Percentiles rank a stretch among this genome's conserved stretches.
These are phyloP conservation scores for rabbit (Oryctolagus cuniculus) DNA, from an alignment of 2,113 vertebrate species.

Conservation along the genomic window DNA sequence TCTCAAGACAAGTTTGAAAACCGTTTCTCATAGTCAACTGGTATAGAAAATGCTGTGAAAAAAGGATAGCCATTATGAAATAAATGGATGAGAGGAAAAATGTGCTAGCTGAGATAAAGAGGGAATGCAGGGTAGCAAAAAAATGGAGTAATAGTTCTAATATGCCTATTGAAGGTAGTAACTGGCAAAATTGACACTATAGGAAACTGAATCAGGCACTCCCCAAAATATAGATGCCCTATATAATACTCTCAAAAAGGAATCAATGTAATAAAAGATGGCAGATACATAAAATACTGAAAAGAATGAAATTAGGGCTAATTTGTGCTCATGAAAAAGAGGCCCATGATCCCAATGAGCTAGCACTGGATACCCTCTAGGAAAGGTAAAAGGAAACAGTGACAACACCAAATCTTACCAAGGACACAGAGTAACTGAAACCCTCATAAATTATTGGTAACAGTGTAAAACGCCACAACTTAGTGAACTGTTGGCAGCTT, in stretches of 20 bases:
- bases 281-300: background rate
- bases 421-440: background rate
- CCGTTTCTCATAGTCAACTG: background rate
- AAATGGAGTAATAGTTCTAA: background rate
- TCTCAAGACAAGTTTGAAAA: slow-evolving; percentile 16
- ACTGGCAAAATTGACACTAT: background rate
- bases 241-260: background rate
- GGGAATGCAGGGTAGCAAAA: background rate
- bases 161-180: background rate
- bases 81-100: background rate
- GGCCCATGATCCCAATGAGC: background rate
- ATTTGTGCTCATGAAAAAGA: background rate
- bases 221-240: background rate
- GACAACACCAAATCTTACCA: background rate
- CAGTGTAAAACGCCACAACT: background rate
- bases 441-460: background rate
- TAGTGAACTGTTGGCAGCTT: background rate
- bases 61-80: background rate
- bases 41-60: background rate
- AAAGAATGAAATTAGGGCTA: background rate
- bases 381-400: background rate
- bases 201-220: background rate
- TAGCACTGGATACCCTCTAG: rapidly evolving
- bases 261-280: background rate
- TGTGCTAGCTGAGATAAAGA: background rate